These are phyloP conservation scores for Tetraodon nigroviridis DNA, from an alignment of 2,113 vertebrate genomes.

Conservation along the genomic window DNA sequence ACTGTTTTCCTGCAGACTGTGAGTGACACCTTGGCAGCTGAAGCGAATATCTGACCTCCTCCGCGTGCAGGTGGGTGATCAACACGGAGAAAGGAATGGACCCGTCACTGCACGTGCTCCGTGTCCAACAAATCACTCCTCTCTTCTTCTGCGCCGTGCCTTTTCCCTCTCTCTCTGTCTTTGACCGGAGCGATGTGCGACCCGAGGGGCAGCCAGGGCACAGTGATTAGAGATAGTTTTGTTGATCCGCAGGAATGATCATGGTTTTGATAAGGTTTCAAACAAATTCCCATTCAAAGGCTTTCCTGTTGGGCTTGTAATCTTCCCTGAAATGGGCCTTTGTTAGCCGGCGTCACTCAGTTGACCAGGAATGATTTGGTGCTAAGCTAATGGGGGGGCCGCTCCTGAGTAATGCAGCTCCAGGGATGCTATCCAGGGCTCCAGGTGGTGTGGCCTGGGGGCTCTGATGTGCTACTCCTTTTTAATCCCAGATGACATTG, in stretches of 20 bases:
- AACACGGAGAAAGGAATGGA: slow-evolving; percentile 57
- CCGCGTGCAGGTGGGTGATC: slow-evolving; percentile 70
- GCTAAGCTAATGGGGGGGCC: slow-evolving; percentile 65
- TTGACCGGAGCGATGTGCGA: slow-evolving; percentile 54
- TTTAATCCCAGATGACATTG: slow-evolving; percentile 75
- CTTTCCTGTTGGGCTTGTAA: slow-evolving; percentile 76
- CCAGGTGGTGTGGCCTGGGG: slow-evolving; percentile 57
- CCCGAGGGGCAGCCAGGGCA: slow-evolving; percentile 60
- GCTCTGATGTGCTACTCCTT: slow-evolving; percentile 64
- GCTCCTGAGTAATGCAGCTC: slow-evolving; percentile 56
- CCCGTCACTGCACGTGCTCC: slow-evolving; percentile 74
- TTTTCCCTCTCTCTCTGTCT: slow-evolving; percentile 21
- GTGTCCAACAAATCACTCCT: slow-evolving; percentile 70
- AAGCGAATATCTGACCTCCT: slow-evolving; percentile 72
- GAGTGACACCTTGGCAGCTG: slow-evolving; percentile 72
- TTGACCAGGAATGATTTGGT: slow-evolving; percentile 70
- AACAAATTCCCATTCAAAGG: slow-evolving; percentile 76
- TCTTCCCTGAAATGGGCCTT: slow-evolving; percentile 74
- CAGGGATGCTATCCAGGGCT: slow-evolving; percentile 57
- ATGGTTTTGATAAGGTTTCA: slow-evolving; percentile 77
- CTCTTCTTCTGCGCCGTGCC: slow-evolving; percentile 55
- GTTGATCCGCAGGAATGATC: slow-evolving; percentile 72
- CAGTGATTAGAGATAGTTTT: slow-evolving; percentile 73
- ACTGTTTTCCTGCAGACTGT: slow-evolving; percentile 30
- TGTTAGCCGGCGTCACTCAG: slow-evolving; percentile 70